Conservation (phyloP, 2,797 vertebrate genomes). For the Taeniopygia guttata region DNA sequence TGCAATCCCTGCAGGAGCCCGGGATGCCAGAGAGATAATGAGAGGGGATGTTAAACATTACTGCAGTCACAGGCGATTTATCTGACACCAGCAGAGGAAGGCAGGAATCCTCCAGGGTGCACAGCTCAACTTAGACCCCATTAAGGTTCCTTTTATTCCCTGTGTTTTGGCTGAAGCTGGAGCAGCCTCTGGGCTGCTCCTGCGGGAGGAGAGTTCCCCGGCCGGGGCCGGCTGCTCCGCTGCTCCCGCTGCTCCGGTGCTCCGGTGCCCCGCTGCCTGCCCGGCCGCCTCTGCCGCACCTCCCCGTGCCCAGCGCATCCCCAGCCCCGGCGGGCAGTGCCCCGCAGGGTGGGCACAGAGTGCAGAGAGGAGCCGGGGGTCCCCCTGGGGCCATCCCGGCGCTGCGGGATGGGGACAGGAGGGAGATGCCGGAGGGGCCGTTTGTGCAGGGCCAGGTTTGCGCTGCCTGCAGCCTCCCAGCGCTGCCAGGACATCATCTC, state of each 20-base stretch:
- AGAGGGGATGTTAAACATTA: constrained; percentile 60
- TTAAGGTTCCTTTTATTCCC: constrained; percentile 54
- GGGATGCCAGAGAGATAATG: constrained; percentile 65
- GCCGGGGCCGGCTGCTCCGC: not conserved
- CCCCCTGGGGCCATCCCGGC: accelerated
- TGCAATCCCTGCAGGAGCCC: constrained; percentile 49
- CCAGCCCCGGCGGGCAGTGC: not conserved
- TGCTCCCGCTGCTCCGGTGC: too few relatives aligned
- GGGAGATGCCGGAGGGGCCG: accelerated
- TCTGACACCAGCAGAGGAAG: constrained; percentile 50
- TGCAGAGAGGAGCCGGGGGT: accelerated
- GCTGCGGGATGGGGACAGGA: accelerated
- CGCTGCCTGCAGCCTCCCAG: not conserved
- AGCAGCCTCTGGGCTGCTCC: not conserved
- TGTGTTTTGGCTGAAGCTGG: not conserved
- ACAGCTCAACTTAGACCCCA: constrained; percentile 30
- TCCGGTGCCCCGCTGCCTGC: too few relatives aligned
- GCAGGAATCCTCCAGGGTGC: constrained; percentile 42
- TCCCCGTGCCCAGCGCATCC: not conserved
- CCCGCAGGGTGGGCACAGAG: not conserved
- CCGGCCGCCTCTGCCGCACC: too few relatives aligned
- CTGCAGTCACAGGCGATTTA: constrained; percentile 52
- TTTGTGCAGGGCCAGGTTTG: accelerated
- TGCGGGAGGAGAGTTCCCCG: not conserved
- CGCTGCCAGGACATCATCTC: not conserved